A percentile compares a stretch with the other conserved stretches of the same genome.
phyloP scores from a whole-genome alignment of 2,797 vertebrate genomes.

The Sardinella longiceps region DNA sequence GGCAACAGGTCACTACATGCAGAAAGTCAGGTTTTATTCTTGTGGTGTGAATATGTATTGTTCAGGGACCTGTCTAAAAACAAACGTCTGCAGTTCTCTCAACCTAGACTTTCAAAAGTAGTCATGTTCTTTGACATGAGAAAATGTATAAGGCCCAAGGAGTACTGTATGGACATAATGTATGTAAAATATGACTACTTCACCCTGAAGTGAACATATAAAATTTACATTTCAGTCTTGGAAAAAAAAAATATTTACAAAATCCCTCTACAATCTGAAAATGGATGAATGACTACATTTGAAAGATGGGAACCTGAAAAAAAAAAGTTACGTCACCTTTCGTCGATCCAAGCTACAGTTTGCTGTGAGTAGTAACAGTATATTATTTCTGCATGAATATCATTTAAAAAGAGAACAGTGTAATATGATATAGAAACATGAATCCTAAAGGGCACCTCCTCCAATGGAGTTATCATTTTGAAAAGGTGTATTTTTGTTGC shows the following conservation, averaged over 20 bases:
- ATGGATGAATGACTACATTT: constrained; percentile 42
- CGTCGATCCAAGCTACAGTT: neutral
- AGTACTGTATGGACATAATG: constrained; percentile 48
- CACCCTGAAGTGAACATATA: constrained; percentile 61
- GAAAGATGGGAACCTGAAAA: neutral
- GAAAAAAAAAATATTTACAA: constrained; percentile 72
- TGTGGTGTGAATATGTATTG: constrained; percentile 35
- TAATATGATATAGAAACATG: neutral
- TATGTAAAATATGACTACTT: constrained; percentile 51
- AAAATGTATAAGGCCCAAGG: constrained; percentile 63
- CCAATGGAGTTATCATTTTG: neutral
- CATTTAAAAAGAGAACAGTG: neutral
- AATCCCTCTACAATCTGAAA: constrained; percentile 52
- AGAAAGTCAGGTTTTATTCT: constrained; percentile 48
- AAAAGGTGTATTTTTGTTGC: neutral
- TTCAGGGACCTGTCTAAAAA: neutral
- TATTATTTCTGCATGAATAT: neutral
- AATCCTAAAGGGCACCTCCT: neutral
- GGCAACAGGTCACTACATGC: constrained; percentile 37
- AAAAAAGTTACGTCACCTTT: neutral
- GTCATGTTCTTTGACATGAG: constrained; percentile 43
- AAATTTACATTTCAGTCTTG: constrained; percentile 66
- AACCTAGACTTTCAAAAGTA: neutral
- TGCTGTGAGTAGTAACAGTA: neutral
- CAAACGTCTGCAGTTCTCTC: neutral